Evolutionary conservation across 2,113 vertebrate genomes (phyloP).

Genomic region (Cynocephalus volans): DNA sequence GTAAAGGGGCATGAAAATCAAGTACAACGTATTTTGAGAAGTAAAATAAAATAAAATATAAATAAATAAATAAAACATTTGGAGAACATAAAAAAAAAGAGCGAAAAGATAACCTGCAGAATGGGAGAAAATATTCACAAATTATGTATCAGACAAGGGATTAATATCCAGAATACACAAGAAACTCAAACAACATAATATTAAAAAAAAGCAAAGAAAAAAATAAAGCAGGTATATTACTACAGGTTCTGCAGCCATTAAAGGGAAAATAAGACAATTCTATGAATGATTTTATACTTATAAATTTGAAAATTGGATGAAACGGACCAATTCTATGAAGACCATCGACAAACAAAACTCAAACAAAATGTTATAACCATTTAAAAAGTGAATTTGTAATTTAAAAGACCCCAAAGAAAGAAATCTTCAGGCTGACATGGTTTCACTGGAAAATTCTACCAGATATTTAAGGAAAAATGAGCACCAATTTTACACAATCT

Average conservation of each 20-base stretch:
- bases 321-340: neutral
- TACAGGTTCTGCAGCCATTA: neutral
- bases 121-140: too few relatives aligned
- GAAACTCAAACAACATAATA: too few relatives aligned
- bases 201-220: neutral
- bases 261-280: neutral
- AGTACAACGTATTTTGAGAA: too few relatives aligned
- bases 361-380: neutral
- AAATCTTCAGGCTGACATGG: neutral
- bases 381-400: neutral
- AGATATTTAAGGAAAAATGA: neutral
- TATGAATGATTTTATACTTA: neutral
- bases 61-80: too few relatives aligned
- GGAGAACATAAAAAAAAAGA: too few relatives aligned
- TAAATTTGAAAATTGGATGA: neutral
- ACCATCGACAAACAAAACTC: neutral
- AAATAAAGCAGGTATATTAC: neutral
- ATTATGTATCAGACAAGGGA: too few relatives aligned
- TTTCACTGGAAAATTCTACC: neutral
- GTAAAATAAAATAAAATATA: too few relatives aligned
- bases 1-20: too few relatives aligned
- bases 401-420: neutral
- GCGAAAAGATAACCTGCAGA: too few relatives aligned
- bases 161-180: too few relatives aligned
- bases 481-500: neutral